A percentile compares a stretch with the other conserved stretches of the same genome.
Evolutionary conservation across 2,113 vertebrate species (phyloP).

Genomic region (Speoplatyrhinus poulsoni): DNA sequence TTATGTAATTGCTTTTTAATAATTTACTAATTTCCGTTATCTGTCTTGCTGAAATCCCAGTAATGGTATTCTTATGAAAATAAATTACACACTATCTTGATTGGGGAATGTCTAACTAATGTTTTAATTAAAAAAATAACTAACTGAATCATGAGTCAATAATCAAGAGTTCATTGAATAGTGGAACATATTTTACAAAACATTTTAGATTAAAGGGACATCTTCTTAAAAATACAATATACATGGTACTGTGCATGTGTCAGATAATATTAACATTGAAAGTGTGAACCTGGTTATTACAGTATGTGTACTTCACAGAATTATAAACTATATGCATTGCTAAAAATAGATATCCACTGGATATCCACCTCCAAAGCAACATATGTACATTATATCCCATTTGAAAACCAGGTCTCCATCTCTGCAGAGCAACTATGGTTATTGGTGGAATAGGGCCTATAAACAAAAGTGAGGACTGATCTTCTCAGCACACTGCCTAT

Average conservation of each 20-base stretch:
- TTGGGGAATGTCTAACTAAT: not conserved
- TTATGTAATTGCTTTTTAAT: no score
- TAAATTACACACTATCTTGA: no score
- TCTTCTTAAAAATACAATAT: constrained; percentile 27
- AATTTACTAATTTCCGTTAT: no score
- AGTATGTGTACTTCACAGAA: not conserved
- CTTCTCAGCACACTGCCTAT: constrained; percentile 55
- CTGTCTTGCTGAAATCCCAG: no score
- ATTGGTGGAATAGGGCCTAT: not conserved
- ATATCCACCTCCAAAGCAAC: no score
- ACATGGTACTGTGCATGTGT: constrained; percentile 37
- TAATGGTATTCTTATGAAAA: no score
- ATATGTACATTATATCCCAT: not conserved
- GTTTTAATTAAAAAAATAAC: not conserved
- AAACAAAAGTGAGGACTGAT: no score
- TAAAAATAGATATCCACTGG: no score
- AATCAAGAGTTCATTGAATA: constrained; percentile 6
- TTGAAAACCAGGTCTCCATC: not conserved
- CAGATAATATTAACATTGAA: not conserved
- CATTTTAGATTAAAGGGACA: constrained; percentile 16
- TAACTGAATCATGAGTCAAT: constrained; percentile 1
- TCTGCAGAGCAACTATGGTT: no score
- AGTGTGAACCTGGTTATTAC: not conserved
- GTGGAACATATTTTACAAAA: constrained; percentile 43
- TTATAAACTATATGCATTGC: not conserved